Percentiles rank a stretch among this genome's conserved stretches.
These are phyloP conservation scores for Stegana nigrithorax DNA, from an alignment of 2,888 invertebrate genomes.

Conservation along the genomic window DNA sequence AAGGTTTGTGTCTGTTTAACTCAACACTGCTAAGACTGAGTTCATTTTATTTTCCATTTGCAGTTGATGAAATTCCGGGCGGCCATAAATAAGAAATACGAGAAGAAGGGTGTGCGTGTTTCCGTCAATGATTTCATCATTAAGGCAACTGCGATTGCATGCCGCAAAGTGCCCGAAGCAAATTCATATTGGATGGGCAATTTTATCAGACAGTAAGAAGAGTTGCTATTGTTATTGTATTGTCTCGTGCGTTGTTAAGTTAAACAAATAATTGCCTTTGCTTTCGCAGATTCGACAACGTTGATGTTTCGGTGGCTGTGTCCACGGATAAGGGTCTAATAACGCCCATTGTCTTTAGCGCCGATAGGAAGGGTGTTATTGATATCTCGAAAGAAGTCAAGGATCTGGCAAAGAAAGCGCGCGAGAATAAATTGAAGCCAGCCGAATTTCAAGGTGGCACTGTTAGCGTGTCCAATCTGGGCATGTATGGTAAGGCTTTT, in stretches of 20 bases:
- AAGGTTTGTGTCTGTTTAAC: conserved; percentile 73
- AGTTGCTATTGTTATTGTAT: no score
- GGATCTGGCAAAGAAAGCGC: conserved; percentile 85
- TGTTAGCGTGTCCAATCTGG: conserved; percentile 93
- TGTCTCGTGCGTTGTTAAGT: no score
- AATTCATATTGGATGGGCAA: conserved; percentile 97
- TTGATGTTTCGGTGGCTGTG: conserved; percentile 97
- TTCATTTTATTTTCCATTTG: neutral
- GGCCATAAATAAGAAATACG: conserved; percentile 82
- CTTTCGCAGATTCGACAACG: conserved; percentile 79
- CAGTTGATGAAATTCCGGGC: conserved; percentile 76
- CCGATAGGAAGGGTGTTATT: conserved; percentile 88
- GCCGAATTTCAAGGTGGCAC: conserved; percentile 98
- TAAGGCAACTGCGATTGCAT: conserved; percentile 91
- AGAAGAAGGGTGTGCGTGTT: conserved; percentile 84
- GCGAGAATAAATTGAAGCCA: conserved; percentile 89
- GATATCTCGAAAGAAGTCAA: conserved; percentile 86
- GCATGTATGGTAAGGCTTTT: conserved; percentile 82
- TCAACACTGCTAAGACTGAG: no score
- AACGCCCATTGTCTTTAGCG: conserved; percentile 94
- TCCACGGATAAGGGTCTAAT: conserved; percentile 95
- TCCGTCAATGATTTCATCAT: conserved; percentile 97
- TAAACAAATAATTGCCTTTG: no score
- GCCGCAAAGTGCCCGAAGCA: conserved; percentile 89
- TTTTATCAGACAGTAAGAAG: conserved; percentile 92